Base-by-base conservation (phyloP, 2,888 invertebrate genomes). In the Harpagoxenus sublaevis region DNA sequence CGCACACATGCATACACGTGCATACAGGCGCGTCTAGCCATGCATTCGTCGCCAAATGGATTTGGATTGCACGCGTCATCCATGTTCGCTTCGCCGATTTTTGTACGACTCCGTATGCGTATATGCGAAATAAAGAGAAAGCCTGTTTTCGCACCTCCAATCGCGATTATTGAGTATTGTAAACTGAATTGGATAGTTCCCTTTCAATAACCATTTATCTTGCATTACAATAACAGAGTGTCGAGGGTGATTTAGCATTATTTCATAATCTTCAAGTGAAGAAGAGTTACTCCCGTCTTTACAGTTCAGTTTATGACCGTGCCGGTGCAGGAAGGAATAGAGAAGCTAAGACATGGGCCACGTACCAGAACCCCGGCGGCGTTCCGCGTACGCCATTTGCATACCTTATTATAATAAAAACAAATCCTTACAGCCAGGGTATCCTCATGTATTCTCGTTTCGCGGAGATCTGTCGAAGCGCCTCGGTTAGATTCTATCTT, bases 381-480 rank as follows among this genome's bases (percentile, higher is more conserved):
- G 51, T 85, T 81, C 75, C 86, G 39, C 74, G 63, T 63, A 55
- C 83, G 39, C 71, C 83, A 86, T 89, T 90, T 85, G 85, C 84
- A 84, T 86, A 85, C 75, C 74, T 86, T 84, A 84, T 86, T 84
- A 84, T 85, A 87, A 89, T 87, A 89, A 90, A 89, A 89, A 87
- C 78, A 89, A 89, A 88, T 86, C 83, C 85, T 74, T 62, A 83
- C 81, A 57, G 77, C 48, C 75, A 68, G 63, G 48, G 73, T 77
- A 79, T 88, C 63, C 62, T 66, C 74, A 73, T 79, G 84, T 65
- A 84, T 84, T 85, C 88, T 84, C 85, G 77, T 84, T 86, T 35
- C 82, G 23, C 78, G 66, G 18, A 51, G 65, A 84, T 85, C 78
- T 75, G 77, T 83, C 83, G 82, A 85, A 70, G 77, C 81, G 65